These are phyloP conservation scores for Suncus etruscus DNA, from an alignment of 2,113 vertebrate species.

Conservation along the genomic window DNA sequence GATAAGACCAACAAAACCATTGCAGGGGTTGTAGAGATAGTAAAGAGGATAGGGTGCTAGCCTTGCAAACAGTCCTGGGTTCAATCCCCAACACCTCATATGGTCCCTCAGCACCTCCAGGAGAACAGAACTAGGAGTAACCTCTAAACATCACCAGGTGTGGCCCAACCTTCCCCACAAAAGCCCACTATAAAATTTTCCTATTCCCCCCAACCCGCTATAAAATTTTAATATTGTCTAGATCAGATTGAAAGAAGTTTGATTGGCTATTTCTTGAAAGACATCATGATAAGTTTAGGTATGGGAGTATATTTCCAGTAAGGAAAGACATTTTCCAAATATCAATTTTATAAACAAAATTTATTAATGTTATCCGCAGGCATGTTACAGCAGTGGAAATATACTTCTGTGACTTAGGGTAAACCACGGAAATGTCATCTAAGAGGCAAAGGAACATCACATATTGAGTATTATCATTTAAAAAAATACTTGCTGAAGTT, in stretches of 20 bases:
- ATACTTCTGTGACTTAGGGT: neutral
- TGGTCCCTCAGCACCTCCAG: too few species aligned
- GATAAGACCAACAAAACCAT: conserved; percentile 15
- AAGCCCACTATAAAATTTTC: neutral
- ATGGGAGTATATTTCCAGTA: conserved; percentile 13
- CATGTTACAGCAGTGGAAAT: conserved; percentile 41
- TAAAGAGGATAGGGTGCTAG: too few species aligned
- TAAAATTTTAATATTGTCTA: conserved; percentile 31
- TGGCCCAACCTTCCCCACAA: too few species aligned
- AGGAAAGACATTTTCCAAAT: conserved; percentile 45
- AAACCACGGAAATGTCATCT: conserved; percentile 60
- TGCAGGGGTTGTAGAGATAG: too few species aligned
- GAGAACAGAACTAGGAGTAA: too few species aligned
- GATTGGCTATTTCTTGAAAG: neutral
- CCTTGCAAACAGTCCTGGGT: too few species aligned
- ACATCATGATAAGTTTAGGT: neutral
- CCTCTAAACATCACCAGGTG: too few species aligned
- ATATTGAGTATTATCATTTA: conserved; percentile 51
- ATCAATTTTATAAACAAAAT: neutral
- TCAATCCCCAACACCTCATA: too few species aligned
- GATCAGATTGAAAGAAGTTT: neutral
- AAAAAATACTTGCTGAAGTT: conserved; percentile 55
- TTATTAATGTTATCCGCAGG: conserved; percentile 26
- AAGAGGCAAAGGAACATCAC: conserved; percentile 37
- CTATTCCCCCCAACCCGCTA: neutral